Conservation (phyloP, 2,888 invertebrate species). For the Cryptus armator region DNA sequence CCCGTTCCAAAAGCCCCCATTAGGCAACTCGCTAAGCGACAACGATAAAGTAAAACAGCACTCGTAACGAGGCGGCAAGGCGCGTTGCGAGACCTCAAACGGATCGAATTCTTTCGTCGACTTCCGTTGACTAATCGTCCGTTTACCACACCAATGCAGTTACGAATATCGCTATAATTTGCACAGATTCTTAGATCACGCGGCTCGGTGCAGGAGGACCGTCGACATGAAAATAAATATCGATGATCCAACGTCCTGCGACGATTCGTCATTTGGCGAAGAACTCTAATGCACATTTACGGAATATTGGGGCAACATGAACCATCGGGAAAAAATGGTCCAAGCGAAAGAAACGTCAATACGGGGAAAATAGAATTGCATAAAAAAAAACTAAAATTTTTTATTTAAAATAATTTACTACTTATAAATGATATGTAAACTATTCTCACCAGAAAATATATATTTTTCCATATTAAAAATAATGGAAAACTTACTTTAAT, state of each 20-base stretch:
- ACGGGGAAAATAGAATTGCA: too few species aligned
- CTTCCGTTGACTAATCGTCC: conserved; percentile 3
- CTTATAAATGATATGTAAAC: background rate
- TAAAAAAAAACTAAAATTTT: too few species aligned
- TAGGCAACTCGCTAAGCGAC: conserved; percentile 28
- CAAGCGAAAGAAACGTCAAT: too few species aligned
- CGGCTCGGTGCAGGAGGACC: background rate
- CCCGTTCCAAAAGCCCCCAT: conserved; percentile 20
- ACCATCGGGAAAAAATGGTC: too few species aligned
- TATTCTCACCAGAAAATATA: background rate
- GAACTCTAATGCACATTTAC: background rate
- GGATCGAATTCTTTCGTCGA: conserved; percentile 19
- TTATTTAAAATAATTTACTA: background rate
- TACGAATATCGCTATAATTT: background rate
- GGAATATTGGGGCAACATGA: too few species aligned
- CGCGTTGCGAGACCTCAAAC: conserved; percentile 11
- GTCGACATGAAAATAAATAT: conserved; percentile 14
- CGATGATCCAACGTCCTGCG: conserved; percentile 54
- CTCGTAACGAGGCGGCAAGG: conserved; percentile 19
- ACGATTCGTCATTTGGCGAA: conserved; percentile 6
- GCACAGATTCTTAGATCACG: background rate
- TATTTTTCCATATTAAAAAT: too few species aligned
- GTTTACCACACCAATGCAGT: background rate
- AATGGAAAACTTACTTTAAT: too few species aligned
- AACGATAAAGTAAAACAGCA: conserved; percentile 55